Base-by-base conservation (phyloP, 2,797 vertebrate genomes). In the Typhlichthys subterraneus region DNA sequence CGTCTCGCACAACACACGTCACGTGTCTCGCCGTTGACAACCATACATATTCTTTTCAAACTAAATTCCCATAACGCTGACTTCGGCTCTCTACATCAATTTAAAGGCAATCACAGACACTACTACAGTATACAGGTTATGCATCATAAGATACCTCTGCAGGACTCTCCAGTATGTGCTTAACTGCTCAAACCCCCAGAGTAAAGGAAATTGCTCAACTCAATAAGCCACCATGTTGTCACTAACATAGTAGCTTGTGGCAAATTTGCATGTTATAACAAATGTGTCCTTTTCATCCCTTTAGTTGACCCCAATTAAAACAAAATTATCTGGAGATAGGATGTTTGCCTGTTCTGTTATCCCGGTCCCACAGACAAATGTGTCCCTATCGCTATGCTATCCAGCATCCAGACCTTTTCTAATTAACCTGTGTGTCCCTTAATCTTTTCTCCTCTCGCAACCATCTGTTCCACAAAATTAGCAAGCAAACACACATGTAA, bases 281-380 rank as follows among this genome's bases (percentile, higher is more conserved):
- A 71, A 72, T 70, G 47, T 29, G 78, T 91, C 92, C 91, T 83
- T 82, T 84, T 89, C 88, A 81, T 83, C 49, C 85, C 93, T 91
- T 93, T 91, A 86, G 91, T 94, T 94, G 92, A 93, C 92, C 90
- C 91, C 94, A 93, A 95, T 97, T 95, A 95, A 92, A 92, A 86
- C 82, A 76, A 79, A 62, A 83, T 77, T 92, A 93, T 93, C 91
- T 17, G 7, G 92, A 92, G 75, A 88, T 89, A 88, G 90, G 87
- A 91, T 91, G 92, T 94, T 94, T 92, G 91, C 91, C 89, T 89
- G 89, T 79, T 91, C 94, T 92, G 91, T 66, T 92, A 94, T 93
- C 92, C 89, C 92, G 90, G 90, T 93, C 94, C 91, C 57, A 92
- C 90, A 72, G 85, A 85, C 84, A n/a, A 91, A 88, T 81, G 87